Conservation (phyloP, 92 coral and sea anemone genomes). For the Virgularia gustaviana region DNA sequence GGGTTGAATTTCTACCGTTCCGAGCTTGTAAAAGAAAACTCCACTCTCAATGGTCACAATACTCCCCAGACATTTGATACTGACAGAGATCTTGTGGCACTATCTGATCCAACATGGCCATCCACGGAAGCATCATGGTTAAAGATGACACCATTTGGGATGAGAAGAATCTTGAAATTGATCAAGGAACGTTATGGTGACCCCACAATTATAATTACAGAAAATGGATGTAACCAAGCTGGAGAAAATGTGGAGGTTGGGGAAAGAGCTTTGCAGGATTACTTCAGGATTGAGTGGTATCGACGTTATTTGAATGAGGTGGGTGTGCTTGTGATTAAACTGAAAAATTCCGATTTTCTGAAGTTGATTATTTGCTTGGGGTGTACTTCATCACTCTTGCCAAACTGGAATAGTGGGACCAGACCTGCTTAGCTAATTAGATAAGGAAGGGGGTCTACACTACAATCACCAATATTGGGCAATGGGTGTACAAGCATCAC, state of each 20-base stretch:
- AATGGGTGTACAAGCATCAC: no score
- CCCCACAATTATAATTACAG: constrained; percentile 39
- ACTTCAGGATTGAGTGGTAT: constrained; percentile 28
- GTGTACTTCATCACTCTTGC: no score
- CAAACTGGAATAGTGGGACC: no score
- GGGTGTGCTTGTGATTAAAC: background rate
- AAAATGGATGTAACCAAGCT: constrained; percentile 42
- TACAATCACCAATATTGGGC: no score
- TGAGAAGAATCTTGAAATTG: constrained; percentile 42
- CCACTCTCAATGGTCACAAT: background rate
- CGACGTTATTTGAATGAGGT: constrained; percentile 43
- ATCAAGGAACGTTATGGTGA: constrained; percentile 39
- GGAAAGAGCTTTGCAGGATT: constrained; percentile 41
- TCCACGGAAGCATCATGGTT: constrained; percentile 32
- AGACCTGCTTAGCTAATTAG: no score
- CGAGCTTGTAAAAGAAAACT: constrained; percentile 7
- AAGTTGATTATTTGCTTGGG: no score
- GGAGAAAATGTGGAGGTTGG: constrained; percentile 25
- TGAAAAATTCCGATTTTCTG: no score
- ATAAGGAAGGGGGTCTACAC: no score
- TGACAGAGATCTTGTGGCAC: constrained; percentile 32
- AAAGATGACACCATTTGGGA: constrained; percentile 39
- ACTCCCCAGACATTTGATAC: constrained; percentile 28
- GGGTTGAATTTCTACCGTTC: constrained; percentile 75
- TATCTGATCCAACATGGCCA: constrained; percentile 39